These are phyloP conservation scores for Habrosyne pyritoides DNA, from an alignment of 2,888 invertebrate genomes.

Conservation along the genomic window DNA sequence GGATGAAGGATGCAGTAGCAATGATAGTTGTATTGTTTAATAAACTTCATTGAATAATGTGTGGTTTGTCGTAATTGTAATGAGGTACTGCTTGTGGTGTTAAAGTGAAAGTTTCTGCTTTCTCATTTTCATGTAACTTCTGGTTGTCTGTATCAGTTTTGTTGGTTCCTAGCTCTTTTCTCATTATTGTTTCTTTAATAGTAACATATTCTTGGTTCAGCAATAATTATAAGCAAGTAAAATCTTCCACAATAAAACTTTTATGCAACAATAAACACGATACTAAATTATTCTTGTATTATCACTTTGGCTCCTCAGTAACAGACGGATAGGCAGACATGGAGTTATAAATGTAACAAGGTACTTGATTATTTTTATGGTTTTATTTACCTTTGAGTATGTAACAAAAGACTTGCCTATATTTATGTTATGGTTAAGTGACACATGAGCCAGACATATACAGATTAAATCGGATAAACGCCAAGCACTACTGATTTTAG, in stretches of 20 bases:
- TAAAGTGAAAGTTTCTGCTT: constrained; percentile 1
- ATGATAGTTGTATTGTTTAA: not conserved
- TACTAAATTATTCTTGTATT: not conserved
- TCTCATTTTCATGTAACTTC: not conserved
- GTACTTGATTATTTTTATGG: not conserved
- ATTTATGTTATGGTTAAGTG: not conserved
- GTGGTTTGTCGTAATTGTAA: not conserved
- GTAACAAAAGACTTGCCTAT: not conserved
- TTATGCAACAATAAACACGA: not conserved
- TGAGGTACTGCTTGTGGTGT: not conserved
- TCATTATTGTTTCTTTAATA: not conserved
- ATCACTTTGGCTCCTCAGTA: not conserved
- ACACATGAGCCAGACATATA: not conserved
- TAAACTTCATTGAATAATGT: not conserved
- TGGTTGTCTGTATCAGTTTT: not conserved
- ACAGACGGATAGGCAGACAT: not conserved
- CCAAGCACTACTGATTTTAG: not conserved
- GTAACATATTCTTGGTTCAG: no score
- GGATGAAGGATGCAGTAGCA: not conserved
- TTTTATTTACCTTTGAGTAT: not conserved
- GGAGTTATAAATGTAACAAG: not conserved
- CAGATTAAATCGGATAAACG: not conserved
- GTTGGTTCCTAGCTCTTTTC: not conserved
- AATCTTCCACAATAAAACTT: not conserved
- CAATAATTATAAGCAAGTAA: not conserved